Evolutionary conservation across 2,113 vertebrate species (phyloP), one percentile per base, ranked within the genome.

Genomic region (Macquaria ambigua): DNA sequence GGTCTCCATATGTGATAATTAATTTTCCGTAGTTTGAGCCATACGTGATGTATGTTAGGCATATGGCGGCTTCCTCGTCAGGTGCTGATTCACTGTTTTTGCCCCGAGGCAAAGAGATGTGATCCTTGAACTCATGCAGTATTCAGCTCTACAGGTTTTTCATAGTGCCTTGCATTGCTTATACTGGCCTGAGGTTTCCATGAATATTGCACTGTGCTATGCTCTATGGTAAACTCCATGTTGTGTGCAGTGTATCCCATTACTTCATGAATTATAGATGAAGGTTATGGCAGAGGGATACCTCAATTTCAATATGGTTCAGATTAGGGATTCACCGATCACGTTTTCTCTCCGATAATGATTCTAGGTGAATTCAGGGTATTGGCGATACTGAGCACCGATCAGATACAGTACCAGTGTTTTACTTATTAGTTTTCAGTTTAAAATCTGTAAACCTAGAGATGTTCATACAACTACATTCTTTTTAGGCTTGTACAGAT

Each of bases 211-310:
- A 88, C 69, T 39, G 63, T 56, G 66, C 16, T 72, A 50, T 84
- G 62, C 68, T 82, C 66, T 12, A 81, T 86, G 80, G 68, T 79
- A 68, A 90, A 89, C 72, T 77, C 66, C 25, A 73, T 88, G 90
- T 83, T 83, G 58, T 90, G 53, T 82, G 78, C 84, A 76, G 46
- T 87, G 84, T 89, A 93, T 94, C 87, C 23, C 39, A 82, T 89
- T 91, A 90, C 90, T 55, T 80, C 15, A 84, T 94, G 74, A 88
- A 93, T 91, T 81, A 94, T 90, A 80, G 52, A 92, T 90, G 50
- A 18, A 69, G 77, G 71, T 80, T 71, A 79, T 77, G 70, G 64
- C 79, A 82, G 50, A 73, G 62, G 66, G 46, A 58, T 77, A 37
- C 6, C 62, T 86, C 53, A 62, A 10, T 41, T 85, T 86, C 58